Percentiles rank a stretch among this genome's conserved stretches.
phyloP scores from a whole-genome alignment of 2,888 invertebrate species.

The Morpho deidamia region DNA sequence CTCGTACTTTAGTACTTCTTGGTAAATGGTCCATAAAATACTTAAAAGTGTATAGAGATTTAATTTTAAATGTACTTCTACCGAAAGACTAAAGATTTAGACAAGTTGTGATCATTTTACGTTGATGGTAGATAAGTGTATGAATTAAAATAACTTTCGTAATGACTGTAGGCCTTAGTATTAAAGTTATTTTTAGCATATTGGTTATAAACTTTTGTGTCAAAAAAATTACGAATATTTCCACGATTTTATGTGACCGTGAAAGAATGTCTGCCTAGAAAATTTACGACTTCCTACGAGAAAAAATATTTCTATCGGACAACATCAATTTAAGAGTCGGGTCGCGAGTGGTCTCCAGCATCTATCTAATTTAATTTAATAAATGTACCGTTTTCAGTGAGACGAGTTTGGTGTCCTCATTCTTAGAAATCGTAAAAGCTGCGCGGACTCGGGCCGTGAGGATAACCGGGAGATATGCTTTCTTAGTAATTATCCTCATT shows the following conservation, averaged over 20 bases:
- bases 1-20: too few species aligned
- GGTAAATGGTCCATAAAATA: too few species aligned
- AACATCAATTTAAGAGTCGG: slow-evolving; percentile 31
- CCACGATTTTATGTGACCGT: slow-evolving; percentile 23
- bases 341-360: slow-evolving; percentile 39
- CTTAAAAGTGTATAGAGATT: too few species aligned
- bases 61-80: too few species aligned
- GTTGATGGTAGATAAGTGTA: too few species aligned
- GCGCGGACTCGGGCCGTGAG: slow-evolving; percentile 33
- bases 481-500: slow-evolving; percentile 41
- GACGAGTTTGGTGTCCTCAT: slow-evolving; percentile 40
- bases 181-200: too few species aligned
- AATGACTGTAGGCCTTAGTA: too few species aligned
- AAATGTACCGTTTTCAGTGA: slow-evolving; percentile 55
- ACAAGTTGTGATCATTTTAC: too few species aligned
- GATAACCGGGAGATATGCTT: slow-evolving; percentile 46
- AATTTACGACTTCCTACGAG: slow-evolving; percentile 30
- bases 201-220: background rate
- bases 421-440: slow-evolving; percentile 61
- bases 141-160: too few species aligned
- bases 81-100: too few species aligned
- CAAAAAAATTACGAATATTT: slow-evolving; percentile 1
- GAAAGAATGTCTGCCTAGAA: slow-evolving; percentile 29
- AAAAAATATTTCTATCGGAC: slow-evolving; percentile 26
- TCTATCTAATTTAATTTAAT: slow-evolving; percentile 60